Conservation (phyloP, 64 coral and sea anemone species). For the Orbicella faveolata region DNA sequence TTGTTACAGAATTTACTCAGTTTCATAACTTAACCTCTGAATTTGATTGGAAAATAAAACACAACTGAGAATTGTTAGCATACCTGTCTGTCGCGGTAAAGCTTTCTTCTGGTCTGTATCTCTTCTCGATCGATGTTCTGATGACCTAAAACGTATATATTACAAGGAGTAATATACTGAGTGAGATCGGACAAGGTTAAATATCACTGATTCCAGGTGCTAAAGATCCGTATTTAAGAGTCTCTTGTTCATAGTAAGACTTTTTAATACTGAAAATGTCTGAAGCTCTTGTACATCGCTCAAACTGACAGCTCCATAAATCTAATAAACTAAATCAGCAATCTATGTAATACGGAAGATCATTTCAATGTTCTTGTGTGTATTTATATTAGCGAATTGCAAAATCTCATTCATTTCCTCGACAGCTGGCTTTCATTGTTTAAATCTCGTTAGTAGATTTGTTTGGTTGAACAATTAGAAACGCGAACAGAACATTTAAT, state of each 20-base stretch:
- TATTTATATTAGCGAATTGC: constrained; percentile 21
- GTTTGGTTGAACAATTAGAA: constrained; percentile 5
- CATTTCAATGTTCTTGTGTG: neutral
- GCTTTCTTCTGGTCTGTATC: neutral
- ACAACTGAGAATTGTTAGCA: neutral
- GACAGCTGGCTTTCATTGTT: neutral
- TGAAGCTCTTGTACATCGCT: neutral
- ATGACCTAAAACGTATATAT: neutral
- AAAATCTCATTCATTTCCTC: constrained; percentile 22
- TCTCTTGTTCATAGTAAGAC: neutral
- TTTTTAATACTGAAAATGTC: neutral
- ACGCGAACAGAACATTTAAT: neutral
- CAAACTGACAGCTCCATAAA: constrained; percentile 6
- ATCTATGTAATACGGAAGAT: neutral
- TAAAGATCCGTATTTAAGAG: neutral
- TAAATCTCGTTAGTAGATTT: constrained; percentile 11
- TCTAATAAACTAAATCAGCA: constrained; percentile 16
- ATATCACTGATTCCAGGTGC: neutral
- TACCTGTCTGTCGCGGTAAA: neutral
- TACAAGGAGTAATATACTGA: neutral
- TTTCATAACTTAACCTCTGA: neutral
- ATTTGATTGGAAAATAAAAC: neutral
- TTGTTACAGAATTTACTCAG: neutral
- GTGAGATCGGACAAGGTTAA: neutral
- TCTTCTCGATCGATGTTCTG: neutral